Evolutionary conservation across 2,888 invertebrate species (phyloP), one percentile per base, ranked within the genome.

Genomic region (Drosophila subsilvestris): DNA sequence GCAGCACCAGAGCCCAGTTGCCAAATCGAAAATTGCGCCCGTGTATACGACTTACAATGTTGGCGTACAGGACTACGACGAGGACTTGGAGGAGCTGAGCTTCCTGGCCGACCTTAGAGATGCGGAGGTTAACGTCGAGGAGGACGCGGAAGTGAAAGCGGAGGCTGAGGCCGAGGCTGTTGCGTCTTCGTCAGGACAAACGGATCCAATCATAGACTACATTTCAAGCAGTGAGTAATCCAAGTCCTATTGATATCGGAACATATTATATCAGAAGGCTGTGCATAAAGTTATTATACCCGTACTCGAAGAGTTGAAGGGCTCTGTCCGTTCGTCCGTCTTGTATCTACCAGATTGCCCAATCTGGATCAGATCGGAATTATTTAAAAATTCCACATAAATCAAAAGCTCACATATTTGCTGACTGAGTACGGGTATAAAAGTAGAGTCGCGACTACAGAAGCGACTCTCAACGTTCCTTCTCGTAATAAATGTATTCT

Each of bases 191-290:
- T 53, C 67, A 60, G 57, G 74, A 62, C 75, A 82, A 62, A 65
- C 72, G 22, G 80, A 80, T 45, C 73, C 94, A 82, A 94, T 95
- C 80, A 94, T 95, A 67, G 93, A 93, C 79, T 95, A 94, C 86
- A 94, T 95, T 85, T 94, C 94, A 79, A 92, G 92, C 88, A 94
- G 95, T 95, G 90, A 93, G 93, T 92, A 59, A 5, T 9, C n/a
- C 7, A 1, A 1, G 6, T 29, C 29, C 29, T 7, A 1, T 27
- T 8, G 8, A 27, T 8, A 27, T 22, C 22, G 4, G 22, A 22
- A 3, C 22, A 22, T 22, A 22, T 20, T 2, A 20, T 20, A 22
- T 0, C 22, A 27, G 27, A 8, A 1, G 27, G 27, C 27, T 62
- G 9, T 44, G 14, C 12, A 37, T 18, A 17, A 42, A 22, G 18